Evolutionary conservation across 2,888 invertebrate species (phyloP).

Genomic region (Pyrrhosoma nymphula): DNA sequence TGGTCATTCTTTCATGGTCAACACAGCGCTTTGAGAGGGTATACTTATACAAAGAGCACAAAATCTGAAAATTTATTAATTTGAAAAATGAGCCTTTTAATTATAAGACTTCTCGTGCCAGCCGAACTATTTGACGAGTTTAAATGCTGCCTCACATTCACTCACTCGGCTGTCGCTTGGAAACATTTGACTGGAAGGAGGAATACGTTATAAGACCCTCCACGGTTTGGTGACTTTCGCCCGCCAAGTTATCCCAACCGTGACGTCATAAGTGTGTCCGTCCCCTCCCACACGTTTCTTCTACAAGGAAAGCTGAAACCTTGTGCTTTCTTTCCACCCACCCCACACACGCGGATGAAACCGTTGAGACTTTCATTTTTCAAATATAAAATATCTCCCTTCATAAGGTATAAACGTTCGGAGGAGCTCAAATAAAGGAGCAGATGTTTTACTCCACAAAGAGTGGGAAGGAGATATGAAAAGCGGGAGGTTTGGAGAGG

Average conservation of each 20-base stretch:
- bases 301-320: background rate
- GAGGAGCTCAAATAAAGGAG: slow-evolving; percentile 40
- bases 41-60: no score
- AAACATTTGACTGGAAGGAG: no score
- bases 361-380: background rate
- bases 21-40: no score
- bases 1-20: no score
- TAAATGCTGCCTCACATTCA: no score
- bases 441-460: slow-evolving; percentile 1
- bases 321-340: background rate
- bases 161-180: no score
- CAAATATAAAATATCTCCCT: background rate
- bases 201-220: background rate
- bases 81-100: no score
- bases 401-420: background rate
- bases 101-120: no score
- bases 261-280: background rate
- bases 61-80: no score
- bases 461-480: background rate
- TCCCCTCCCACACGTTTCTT: background rate
- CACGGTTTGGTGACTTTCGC: background rate
- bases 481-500: background rate
- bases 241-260: background rate
- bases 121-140: no score
- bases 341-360: background rate